These are phyloP conservation scores for Diphyllodes magnificus DNA, from an alignment of 2,113 vertebrate genomes.

Conservation along the genomic window DNA sequence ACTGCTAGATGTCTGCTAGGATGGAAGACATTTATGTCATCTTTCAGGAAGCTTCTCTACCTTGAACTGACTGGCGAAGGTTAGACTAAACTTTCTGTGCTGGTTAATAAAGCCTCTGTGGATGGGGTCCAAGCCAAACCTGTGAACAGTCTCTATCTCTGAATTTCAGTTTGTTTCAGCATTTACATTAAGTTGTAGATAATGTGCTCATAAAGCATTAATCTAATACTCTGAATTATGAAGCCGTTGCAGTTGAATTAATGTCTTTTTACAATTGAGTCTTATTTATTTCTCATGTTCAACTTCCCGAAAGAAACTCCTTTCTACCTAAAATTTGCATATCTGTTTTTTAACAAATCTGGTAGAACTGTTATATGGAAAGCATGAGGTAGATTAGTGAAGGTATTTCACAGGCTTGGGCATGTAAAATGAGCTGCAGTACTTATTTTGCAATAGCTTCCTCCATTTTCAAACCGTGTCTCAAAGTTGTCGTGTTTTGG, in stretches of 20 bases:
- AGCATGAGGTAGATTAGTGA: slow-evolving; percentile 1
- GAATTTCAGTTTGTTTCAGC: slow-evolving; percentile 33
- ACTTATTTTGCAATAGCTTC: not conserved
- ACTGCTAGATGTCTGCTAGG: not conserved
- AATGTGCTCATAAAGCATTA: slow-evolving; percentile 26
- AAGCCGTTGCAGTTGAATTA: slow-evolving; percentile 31
- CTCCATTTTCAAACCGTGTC: not conserved
- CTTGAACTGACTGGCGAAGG: not conserved
- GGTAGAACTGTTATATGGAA: not conserved
- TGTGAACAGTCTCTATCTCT: slow-evolving; percentile 23
- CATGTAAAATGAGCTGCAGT: not conserved
- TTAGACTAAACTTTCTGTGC: not conserved
- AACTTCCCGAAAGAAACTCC: not conserved
- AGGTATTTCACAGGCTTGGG: slow-evolving; percentile 22
- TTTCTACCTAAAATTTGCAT: slow-evolving; percentile 18
- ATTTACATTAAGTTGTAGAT: slow-evolving; percentile 22
- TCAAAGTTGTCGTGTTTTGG: not conserved
- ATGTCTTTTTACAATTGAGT: not conserved
- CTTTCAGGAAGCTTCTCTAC: not conserved
- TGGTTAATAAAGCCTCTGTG: slow-evolving; percentile 15
- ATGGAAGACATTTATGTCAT: not conserved
- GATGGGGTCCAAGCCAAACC: slow-evolving; percentile 2
- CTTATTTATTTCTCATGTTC: slow-evolving; percentile 32
- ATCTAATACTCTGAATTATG: slow-evolving; percentile 35
- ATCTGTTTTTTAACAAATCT: not conserved